Evolutionary conservation across 2,797 vertebrate species (phyloP).

Genomic region (Ispidina picta): DNA sequence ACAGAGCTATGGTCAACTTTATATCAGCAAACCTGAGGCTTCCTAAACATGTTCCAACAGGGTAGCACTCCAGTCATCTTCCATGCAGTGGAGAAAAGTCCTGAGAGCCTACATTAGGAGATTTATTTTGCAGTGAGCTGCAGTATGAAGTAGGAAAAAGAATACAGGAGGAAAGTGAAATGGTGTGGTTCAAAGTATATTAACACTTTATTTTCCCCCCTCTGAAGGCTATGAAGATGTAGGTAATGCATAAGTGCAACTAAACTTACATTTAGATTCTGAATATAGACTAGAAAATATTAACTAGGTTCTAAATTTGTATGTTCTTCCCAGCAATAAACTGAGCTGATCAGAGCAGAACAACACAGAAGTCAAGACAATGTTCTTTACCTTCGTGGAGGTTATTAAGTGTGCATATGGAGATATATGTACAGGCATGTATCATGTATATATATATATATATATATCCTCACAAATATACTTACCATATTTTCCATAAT

Average conservation of each 20-base stretch:
- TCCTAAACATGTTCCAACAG: background rate
- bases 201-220: fast-evolving
- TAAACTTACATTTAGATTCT: background rate
- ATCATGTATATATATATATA: too few species aligned
- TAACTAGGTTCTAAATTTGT: background rate
- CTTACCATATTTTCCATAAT: background rate
- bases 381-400: background rate
- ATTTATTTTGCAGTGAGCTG: background rate
- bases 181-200: background rate
- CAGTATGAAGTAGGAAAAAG: background rate
- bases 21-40: background rate
- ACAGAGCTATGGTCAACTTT: background rate
- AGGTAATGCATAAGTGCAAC: background rate
- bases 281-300: background rate
- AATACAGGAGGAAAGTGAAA: background rate
- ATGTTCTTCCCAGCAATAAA: background rate
- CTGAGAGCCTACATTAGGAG: background rate
- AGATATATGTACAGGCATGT: fast-evolving
- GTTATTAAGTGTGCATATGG: fast-evolving
- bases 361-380: too few species aligned
- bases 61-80: background rate
- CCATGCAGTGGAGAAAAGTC: background rate
- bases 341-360: background rate
- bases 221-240: background rate
- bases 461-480: background rate